Percentiles rank a stretch among this genome's conserved stretches.
phyloP scores from a whole-genome alignment of 2,888 invertebrate species.

The Ochropleura plecta region DNA sequence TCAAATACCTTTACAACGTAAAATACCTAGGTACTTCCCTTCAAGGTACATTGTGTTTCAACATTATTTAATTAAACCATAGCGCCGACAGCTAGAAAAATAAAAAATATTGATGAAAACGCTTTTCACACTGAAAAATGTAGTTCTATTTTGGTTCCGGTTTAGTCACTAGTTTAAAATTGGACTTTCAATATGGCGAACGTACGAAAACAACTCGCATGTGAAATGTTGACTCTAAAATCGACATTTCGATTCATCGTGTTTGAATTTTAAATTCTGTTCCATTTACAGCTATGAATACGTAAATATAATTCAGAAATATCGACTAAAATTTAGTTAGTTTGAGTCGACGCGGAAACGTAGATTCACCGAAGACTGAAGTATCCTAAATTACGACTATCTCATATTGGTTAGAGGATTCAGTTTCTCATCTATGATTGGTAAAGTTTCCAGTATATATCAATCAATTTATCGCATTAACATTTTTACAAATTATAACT shows the following conservation, averaged over 20 bases:
- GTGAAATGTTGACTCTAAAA: constrained; percentile 45
- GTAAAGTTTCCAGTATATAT: background rate
- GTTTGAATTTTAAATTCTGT: constrained; percentile 52
- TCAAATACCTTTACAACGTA: no score
- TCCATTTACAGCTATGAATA: constrained; percentile 34
- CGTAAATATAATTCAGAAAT: constrained; percentile 20
- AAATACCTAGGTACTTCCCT: background rate
- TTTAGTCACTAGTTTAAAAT: constrained; percentile 46
- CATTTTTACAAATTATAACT: background rate
- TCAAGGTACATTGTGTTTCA: background rate
- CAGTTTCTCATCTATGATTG: background rate
- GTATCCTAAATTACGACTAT: background rate
- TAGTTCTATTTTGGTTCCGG: constrained; percentile 35
- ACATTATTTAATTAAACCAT: constrained; percentile 13
- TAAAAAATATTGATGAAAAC: constrained; percentile 20
- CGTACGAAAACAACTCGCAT: constrained; percentile 33
- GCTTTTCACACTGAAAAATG: constrained; percentile 21
- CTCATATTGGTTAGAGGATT: background rate
- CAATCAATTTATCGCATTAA: background rate
- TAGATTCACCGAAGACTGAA: background rate
- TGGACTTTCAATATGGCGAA: constrained; percentile 37
- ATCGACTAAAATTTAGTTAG: background rate
- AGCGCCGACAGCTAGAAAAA: background rate
- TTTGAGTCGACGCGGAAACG: background rate
- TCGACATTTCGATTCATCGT: constrained; percentile 32